Percentiles rank a stretch among this genome's conserved stretches.
phyloP scores from a whole-genome alignment of 2,113 vertebrate species.

The Butorides virescens region DNA sequence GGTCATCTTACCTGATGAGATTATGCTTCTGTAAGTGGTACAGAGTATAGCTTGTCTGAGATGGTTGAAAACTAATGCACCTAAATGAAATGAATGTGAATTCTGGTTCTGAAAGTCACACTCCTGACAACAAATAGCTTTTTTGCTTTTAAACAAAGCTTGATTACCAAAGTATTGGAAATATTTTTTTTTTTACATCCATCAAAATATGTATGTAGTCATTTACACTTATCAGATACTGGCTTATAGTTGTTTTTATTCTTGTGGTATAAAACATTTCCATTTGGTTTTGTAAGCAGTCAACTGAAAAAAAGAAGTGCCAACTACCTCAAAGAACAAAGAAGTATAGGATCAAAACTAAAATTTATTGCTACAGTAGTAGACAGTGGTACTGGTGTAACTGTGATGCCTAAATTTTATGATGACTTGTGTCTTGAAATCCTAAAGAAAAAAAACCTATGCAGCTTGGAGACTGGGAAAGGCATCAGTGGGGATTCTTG shows the following conservation, averaged over 20 bases:
- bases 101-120: neutral
- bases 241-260: neutral
- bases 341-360: neutral
- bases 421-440: neutral
- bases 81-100: neutral
- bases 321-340: neutral
- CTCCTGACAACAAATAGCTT: neutral
- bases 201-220: neutral
- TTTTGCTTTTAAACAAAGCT: neutral
- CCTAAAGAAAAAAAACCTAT: neutral
- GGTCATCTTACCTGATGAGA: neutral
- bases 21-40: neutral
- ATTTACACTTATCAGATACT: neutral
- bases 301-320: neutral
- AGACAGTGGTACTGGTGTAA: too few relatives aligned
- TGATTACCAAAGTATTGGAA: neutral
- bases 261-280: neutral
- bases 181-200: neutral
- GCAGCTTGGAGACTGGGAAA: neutral
- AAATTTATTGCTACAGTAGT: neutral
- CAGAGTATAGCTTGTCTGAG: neutral
- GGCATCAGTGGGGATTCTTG: neutral
- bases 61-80: neutral
- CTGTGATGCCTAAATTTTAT: neutral
- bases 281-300: neutral